Percentiles rank a stretch among this genome's conserved stretches.
Conservation (phyloP, 2,888 invertebrate species). For the Lutraria lutraria region DNA sequence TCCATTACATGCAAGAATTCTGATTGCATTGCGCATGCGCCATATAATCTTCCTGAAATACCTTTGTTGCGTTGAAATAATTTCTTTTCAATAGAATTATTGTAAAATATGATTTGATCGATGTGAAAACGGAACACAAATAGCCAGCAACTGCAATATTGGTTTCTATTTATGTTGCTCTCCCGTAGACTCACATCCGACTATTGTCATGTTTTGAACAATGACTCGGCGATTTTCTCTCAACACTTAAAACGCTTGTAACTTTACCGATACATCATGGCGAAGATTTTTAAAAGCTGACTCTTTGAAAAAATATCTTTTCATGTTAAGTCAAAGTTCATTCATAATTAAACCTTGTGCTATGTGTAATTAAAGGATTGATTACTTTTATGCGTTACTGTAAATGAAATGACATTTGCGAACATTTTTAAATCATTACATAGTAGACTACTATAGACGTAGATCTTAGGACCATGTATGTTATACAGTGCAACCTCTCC, state of each 20-base stretch:
- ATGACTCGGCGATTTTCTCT: background rate
- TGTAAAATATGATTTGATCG: conserved; percentile 7
- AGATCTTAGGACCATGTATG: no score
- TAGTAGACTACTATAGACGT: no score
- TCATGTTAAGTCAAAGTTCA: no score
- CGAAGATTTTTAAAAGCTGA: background rate
- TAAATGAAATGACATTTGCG: no score
- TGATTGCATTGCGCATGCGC: conserved; percentile 16
- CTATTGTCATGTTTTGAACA: background rate
- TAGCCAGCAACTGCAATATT: background rate
- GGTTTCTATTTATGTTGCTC: background rate
- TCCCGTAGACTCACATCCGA: background rate
- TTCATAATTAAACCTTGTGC: no score
- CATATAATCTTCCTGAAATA: background rate
- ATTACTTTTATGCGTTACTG: no score
- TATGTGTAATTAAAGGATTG: no score
- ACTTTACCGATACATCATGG: background rate
- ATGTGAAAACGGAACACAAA: background rate
- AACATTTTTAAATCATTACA: no score
- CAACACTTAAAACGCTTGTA: background rate
- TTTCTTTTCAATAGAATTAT: conserved; percentile 1
- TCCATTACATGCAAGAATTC: background rate
- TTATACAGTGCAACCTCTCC: no score
- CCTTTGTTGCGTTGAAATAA: background rate
- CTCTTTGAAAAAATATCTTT: background rate